A percentile compares a stretch with the other conserved stretches of the same genome.
Conservation (phyloP, 2,888 invertebrate species). For the Nomada flava region DNA sequence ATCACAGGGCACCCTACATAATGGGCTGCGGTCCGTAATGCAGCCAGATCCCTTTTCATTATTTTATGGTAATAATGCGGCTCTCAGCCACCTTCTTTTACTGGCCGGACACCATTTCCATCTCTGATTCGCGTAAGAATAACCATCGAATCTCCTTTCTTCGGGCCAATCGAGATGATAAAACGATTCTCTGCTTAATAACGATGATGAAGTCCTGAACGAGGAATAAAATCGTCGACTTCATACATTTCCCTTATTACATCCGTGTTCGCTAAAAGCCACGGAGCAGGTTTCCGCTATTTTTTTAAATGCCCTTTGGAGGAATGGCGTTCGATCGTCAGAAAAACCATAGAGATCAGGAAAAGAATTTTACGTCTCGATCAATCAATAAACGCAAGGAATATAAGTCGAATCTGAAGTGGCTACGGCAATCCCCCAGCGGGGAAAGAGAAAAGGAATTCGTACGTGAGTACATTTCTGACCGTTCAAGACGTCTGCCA, state of each 20-base stretch:
- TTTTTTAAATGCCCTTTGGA: not conserved
- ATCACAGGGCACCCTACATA: constrained; percentile 65
- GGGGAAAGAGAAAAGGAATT: constrained; percentile 53
- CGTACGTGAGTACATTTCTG: constrained; percentile 76
- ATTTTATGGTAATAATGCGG: constrained; percentile 73
- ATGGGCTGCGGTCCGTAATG: constrained; percentile 70
- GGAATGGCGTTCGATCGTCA: no score
- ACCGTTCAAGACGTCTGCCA: constrained; percentile 65
- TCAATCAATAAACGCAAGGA: constrained; percentile 65
- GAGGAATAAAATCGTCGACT: not conserved
- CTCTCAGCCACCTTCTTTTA: constrained; percentile 32
- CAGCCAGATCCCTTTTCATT: constrained; percentile 75
- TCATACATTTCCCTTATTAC: not conserved
- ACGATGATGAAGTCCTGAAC: constrained; percentile 33
- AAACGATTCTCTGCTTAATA: constrained; percentile 30
- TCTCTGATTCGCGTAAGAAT: constrained; percentile 56
- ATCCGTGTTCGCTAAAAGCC: not conserved
- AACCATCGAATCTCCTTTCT: constrained; percentile 48
- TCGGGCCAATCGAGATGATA: constrained; percentile 30
- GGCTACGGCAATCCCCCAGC: constrained; percentile 63
- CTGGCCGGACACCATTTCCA: constrained; percentile 44
- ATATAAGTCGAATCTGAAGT: constrained; percentile 73
- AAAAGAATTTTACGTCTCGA: constrained; percentile 51
- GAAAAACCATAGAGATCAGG: not conserved
- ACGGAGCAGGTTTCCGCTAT: not conserved